A percentile compares a stretch with the other conserved stretches of the same genome.
phyloP scores from a whole-genome alignment of 2,797 vertebrate species.

The Garrulus glandarius region DNA sequence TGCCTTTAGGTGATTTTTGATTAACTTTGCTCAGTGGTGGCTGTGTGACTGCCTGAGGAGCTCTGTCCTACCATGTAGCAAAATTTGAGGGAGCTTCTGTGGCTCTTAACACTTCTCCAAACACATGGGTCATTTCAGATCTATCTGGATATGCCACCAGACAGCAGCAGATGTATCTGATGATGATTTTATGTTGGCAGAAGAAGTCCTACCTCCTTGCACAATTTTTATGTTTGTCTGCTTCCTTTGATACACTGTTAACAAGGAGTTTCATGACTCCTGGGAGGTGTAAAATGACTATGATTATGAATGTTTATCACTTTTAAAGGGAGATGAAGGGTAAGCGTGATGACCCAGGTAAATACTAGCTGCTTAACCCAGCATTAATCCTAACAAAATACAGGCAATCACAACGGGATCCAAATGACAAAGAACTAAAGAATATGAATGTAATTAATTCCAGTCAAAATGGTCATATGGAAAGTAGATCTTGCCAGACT shows the following conservation, averaged over 20 bases:
- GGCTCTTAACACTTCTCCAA: background rate
- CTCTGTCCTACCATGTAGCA: background rate
- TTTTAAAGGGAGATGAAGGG: background rate
- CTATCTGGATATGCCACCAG: background rate
- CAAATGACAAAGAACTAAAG: background rate
- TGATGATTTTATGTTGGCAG: background rate
- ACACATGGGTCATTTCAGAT: background rate
- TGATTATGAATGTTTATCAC: background rate
- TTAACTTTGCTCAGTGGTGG: background rate
- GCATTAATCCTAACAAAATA: background rate
- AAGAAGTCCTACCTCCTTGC: background rate
- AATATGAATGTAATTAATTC: background rate
- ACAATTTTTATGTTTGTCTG: background rate
- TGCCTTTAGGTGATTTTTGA: background rate
- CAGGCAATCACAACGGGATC: background rate
- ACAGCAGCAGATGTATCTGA: background rate
- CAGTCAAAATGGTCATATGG: background rate
- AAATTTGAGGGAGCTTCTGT: background rate
- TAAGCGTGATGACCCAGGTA: background rate
- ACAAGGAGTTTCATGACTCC: background rate
- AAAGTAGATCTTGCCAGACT: background rate
- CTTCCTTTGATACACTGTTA: background rate
- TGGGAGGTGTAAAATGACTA: background rate
- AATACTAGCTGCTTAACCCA: background rate
- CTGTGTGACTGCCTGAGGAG: background rate